phyloP scores from a whole-genome alignment of 1,140 invertebrate genomes.

The Acyrthosiphon pisum region DNA sequence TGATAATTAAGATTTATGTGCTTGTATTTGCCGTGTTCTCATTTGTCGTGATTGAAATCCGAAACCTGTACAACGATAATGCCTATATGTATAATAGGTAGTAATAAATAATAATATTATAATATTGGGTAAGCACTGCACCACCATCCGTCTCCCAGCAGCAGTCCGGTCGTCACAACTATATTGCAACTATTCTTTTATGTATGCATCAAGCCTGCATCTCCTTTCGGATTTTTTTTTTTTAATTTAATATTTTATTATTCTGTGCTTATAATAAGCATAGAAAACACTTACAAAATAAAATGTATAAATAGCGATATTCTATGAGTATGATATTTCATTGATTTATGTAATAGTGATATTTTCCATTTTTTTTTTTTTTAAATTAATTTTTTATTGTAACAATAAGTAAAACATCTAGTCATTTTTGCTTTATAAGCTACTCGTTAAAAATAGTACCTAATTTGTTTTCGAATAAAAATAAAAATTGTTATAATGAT shows the following conservation, averaged over 20 bases:
- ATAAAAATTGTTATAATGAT: not conserved
- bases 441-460: not conserved
- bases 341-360: not conserved
- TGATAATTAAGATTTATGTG: not conserved
- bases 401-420: not conserved
- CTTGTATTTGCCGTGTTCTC: too few species aligned
- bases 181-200: not conserved
- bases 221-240: not conserved
- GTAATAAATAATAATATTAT: not conserved
- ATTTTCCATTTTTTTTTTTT: not conserved
- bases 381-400: not conserved
- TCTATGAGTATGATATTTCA: not conserved
- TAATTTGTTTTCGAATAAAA: not conserved
- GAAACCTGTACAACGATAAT: not conserved
- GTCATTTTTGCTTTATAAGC: slow-evolving; percentile 9
- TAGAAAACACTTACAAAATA: not conserved
- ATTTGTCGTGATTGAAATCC: not conserved
- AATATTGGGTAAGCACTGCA: not conserved
- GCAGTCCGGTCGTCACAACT: not conserved
- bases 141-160: not conserved
- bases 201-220: not conserved
- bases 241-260: not conserved
- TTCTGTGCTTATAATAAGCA: slow-evolving; percentile 6
- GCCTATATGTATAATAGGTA: not conserved
- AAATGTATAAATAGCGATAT: not conserved